These are phyloP conservation scores for Drosophila heteroneura DNA, from an alignment of 2,888 invertebrate species.

Conservation along the genomic window DNA sequence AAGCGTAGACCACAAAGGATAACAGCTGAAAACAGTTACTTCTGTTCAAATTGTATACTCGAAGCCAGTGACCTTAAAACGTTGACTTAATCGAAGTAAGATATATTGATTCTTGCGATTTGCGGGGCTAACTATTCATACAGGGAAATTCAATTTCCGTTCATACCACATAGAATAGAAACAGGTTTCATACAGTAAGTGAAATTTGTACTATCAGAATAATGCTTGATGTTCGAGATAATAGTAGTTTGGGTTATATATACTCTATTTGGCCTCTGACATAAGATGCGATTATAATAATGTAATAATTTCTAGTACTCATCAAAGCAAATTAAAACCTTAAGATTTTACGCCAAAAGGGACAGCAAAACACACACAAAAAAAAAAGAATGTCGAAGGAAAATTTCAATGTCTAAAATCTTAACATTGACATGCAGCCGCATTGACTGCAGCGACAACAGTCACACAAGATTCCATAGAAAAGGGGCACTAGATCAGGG, in stretches of 20 bases:
- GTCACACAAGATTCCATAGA: slow-evolving; percentile 28
- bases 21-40: not conserved
- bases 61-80: not conserved
- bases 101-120: not conserved
- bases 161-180: not conserved
- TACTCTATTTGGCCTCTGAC: not conserved
- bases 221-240: not conserved
- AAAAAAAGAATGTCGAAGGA: not conserved
- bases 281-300: not conserved
- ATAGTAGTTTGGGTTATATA: not conserved
- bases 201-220: not conserved
- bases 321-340: slow-evolving; percentile 48
- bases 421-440: slow-evolving; percentile 75
- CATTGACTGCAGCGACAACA: slow-evolving; percentile 43
- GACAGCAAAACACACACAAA: not conserved
- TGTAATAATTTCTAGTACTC: not conserved
- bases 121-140: not conserved
- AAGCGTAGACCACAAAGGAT: not conserved
- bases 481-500: slow-evolving; percentile 81
- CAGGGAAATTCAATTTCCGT: not conserved
- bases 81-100: not conserved
- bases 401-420: slow-evolving; percentile 80
- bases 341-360: slow-evolving; percentile 39
- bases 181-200: not conserved
- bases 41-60: too few relatives aligned